These are phyloP conservation scores for Epistrophe grossulariae DNA, from an alignment of 2,888 invertebrate species.

Conservation along the genomic window DNA sequence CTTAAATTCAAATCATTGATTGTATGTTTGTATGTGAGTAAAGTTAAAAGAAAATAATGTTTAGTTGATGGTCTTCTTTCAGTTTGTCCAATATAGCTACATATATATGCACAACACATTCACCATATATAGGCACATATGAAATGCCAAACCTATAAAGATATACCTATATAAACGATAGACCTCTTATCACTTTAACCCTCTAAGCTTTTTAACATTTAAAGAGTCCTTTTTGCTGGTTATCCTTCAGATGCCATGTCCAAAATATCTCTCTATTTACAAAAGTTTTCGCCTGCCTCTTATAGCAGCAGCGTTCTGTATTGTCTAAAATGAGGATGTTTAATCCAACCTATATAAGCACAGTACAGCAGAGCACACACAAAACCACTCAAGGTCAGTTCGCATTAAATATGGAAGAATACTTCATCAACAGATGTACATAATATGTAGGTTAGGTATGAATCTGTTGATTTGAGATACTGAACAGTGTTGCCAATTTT, in stretches of 20 bases:
- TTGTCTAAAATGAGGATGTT: neutral
- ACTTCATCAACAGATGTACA: constrained; percentile 45
- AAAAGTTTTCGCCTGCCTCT: neutral
- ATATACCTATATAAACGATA: neutral
- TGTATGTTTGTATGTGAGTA: constrained; percentile 4
- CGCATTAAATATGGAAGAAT: constrained; percentile 34
- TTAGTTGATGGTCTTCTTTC: neutral
- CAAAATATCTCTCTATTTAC: constrained; percentile 17
- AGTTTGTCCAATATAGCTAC: neutral
- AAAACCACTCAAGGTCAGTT: constrained; percentile 23
- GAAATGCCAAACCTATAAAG: no score
- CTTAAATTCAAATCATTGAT: constrained; percentile 22
- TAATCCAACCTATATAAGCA: constrained; percentile 7
- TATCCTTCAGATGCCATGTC: constrained; percentile 15
- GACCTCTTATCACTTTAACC: constrained; percentile 4
- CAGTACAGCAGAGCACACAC: neutral
- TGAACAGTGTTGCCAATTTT: constrained; percentile 25
- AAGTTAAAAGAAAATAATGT: neutral
- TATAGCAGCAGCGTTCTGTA: constrained; percentile 18
- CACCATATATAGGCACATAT: no score
- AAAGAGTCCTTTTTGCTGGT: constrained; percentile 12
- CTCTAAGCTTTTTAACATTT: constrained; percentile 18
- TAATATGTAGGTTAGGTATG: constrained; percentile 8
- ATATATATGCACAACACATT: neutral
- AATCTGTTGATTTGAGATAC: constrained; percentile 18